Percentiles rank a stretch among this genome's conserved stretches.
Conservation (phyloP, 2,888 invertebrate species). For the Drosophila leonis region DNA sequence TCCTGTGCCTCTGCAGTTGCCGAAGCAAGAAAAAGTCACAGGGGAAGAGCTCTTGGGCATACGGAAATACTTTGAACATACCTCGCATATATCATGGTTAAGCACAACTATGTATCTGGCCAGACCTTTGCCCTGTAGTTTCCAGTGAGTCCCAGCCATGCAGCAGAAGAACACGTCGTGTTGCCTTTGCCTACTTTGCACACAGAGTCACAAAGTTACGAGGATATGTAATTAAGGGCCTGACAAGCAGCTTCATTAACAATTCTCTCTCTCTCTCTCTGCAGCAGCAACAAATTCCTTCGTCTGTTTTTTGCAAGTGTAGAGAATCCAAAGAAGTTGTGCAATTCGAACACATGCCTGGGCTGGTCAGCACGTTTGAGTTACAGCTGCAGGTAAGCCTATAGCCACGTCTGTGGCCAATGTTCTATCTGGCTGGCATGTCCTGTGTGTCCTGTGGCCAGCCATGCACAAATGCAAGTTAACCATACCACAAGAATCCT, state of each 20-base stretch:
- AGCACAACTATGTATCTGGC: neutral
- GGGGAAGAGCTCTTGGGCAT: neutral
- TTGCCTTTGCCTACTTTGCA: constrained; percentile 16
- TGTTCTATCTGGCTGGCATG: neutral
- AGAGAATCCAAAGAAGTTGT: constrained; percentile 85
- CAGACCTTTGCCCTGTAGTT: neutral
- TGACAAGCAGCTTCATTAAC: constrained; percentile 63
- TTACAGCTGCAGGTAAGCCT: constrained; percentile 83
- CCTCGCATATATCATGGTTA: neutral
- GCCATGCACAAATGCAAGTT: constrained; percentile 20
- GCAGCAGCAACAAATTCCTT: constrained; percentile 83
- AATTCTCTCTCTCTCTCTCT: constrained; percentile 47
- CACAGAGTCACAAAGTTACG: constrained; percentile 7
- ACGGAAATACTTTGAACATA: neutral
- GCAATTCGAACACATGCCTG: constrained; percentile 85
- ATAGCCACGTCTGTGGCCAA: constrained; percentile 1
- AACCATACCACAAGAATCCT: constrained; percentile 49
- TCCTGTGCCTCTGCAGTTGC: neutral
- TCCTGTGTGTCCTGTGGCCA: constrained; percentile 15
- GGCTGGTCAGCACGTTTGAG: constrained; percentile 85
- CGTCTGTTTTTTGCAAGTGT: constrained; percentile 56
- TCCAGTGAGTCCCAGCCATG: neutral
- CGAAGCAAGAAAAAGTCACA: neutral
- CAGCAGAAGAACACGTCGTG: neutral
- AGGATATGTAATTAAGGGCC: constrained; percentile 53